Evolutionary conservation across 2,888 invertebrate genomes (phyloP), one percentile per base, ranked within the genome.

Genomic region (Drosophila diplacantha): DNA sequence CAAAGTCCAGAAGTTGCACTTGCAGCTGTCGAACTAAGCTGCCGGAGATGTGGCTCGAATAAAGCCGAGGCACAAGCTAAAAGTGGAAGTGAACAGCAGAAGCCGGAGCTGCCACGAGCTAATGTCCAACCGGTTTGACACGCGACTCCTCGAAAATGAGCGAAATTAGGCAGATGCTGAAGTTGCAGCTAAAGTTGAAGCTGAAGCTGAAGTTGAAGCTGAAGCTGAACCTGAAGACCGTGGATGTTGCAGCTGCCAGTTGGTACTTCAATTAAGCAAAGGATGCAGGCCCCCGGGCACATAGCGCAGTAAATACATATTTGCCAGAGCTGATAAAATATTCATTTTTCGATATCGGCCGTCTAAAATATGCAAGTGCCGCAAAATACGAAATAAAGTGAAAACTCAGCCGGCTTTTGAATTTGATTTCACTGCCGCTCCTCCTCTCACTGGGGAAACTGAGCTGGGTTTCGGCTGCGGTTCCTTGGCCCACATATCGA

Each of bases 281-380:
- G 34, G 54, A 35, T 61, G 57, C 62, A 61, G 34, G 49, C 34
- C 37, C 31, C 34, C 8, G 22, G 16, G 46, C 26, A 46, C 47
- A 24, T 39, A 35, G 62, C 47, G 16, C 43, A 43, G 43, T 16
- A 26, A 26, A 41, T 52, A 44, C 44, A 52, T 44, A 60, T 41
- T 53, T 47, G 46, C 46, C 16, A 2, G 38, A 12, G 8, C 54
- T 60, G 60, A 76, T 81, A 75, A 79, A 81, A 81, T 76, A 79
- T 81, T 81, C 66, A 79, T 76, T 71, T 75, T 63, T 52, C 81
- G 74, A 80, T 76, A 73, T 71, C 59, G 55, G 39, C 26, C 39
- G 26, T 39, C 18, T 34, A 31, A 52, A 78, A 80, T 75, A 73
- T 78, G 76, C 79, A 79, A 61, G 61, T 61, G 57, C 58, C 61